Evolutionary conservation across 2,888 invertebrate genomes (phyloP), one percentile per base, ranked within the genome.

Genomic region (Sarcophaga caerulescens): DNA sequence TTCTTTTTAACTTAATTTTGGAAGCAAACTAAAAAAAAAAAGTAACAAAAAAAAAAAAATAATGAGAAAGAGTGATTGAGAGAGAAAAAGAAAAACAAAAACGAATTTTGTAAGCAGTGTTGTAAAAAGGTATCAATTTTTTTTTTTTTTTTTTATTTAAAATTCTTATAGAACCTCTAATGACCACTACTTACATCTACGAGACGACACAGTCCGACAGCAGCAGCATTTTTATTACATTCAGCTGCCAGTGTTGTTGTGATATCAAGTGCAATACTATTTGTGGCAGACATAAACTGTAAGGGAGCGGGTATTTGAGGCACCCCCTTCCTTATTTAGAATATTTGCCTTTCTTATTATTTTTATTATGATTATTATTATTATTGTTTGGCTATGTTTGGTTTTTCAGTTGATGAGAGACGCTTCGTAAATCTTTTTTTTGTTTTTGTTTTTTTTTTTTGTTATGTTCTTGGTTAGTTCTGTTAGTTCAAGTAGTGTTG

Each of bases 141-240:
- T 44, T n/a, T 82, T 71, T 21, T 66, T 62, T 19, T 17, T 19
- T 47, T 57, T n/a, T 2, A 19, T 52, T 17, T 68, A 63, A 70
- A 45, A 79, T 63, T 70, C 65, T 71, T 71, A 59, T 70, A 52
- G 66, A 85, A 79, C 84, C 86, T 84, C 71, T 74, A 80, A 83
- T 79, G 85, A 85, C 70, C 82, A 86, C 86, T 89, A 92, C 91
- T 92, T 92, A 92, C 91, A 90, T 91, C 91, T 89, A 92, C 91
- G 87, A 91, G 89, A 89, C 92, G 91, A 90, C 90, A 92, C 84
- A 91, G 89, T 88, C 91, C 91, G 85, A 91, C 89, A 81, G 90
- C 90, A 85, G 91, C 90, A 85, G 91, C 90, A 89, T 88, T 89
- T 89, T 89, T 89, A 88, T 90, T 89, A 89, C 89, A 89, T 87